Evolutionary conservation across 2,797 vertebrate species (phyloP).

Genomic region (Remorina albescens): DNA sequence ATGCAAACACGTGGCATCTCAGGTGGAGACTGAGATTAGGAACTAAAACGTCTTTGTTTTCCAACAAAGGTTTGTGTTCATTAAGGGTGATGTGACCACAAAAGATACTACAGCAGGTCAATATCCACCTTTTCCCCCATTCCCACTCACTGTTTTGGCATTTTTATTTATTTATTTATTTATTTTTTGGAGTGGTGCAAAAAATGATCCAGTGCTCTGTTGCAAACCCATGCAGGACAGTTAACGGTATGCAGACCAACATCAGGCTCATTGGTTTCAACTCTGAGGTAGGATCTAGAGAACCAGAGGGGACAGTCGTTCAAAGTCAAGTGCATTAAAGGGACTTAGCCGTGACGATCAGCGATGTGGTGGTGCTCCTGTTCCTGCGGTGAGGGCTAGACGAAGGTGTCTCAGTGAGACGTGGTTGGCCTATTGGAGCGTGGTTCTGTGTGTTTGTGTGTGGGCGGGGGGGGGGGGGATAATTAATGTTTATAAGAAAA

Average conservation of each 20-base stretch:
- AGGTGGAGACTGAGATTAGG: conserved; percentile 51
- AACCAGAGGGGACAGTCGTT: conserved; percentile 55
- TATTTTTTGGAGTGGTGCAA: conserved; percentile 52
- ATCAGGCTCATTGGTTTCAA: conserved; percentile 63
- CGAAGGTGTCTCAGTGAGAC: conserved; percentile 43
- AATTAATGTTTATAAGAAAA: conserved; percentile 46
- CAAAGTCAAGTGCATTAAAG: conserved; percentile 64
- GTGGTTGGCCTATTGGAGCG: conserved; percentile 51
- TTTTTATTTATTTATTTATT: background rate
- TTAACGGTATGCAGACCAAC: conserved; percentile 40
- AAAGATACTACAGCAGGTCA: conserved; percentile 66
- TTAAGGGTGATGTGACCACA: conserved; percentile 54
- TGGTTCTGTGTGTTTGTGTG: conserved; percentile 3
- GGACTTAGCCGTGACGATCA: conserved; percentile 63
- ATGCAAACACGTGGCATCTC: conserved; percentile 53
- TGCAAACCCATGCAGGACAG: conserved; percentile 61
- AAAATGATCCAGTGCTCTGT: conserved; percentile 60
- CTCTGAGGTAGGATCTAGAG: conserved; percentile 75
- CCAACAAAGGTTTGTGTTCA: conserved; percentile 58
- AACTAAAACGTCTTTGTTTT: conserved; percentile 52
- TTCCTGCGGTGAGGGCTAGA: conserved; percentile 30
- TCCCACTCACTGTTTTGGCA: conserved; percentile 24
- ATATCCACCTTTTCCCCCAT: conserved; percentile 15
- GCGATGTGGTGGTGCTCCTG: conserved; percentile 35
- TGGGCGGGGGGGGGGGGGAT: background rate